phyloP scores from a whole-genome alignment of 2,888 invertebrate genomes.

The Calameuta pallipes region DNA sequence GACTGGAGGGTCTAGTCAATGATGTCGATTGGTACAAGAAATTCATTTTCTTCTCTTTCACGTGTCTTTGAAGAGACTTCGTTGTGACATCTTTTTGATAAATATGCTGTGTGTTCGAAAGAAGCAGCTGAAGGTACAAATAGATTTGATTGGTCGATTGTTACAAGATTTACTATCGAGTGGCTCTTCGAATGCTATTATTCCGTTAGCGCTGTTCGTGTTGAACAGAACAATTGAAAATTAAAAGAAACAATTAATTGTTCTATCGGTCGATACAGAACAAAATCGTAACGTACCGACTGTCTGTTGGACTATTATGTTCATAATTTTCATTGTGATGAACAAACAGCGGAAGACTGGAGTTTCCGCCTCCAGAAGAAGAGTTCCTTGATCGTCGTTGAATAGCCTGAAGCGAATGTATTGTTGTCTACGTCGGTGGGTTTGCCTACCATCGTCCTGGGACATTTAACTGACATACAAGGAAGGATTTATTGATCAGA shows the following conservation, averaged over 20 bases:
- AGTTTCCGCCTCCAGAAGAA: neutral
- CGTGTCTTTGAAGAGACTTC: too few relatives aligned
- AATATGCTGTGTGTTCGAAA: neutral
- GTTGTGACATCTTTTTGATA: too few relatives aligned
- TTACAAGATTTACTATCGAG: neutral
- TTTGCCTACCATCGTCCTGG: neutral
- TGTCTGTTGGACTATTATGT: neutral
- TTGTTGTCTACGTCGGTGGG: neutral
- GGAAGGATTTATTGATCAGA: conserved; percentile 47
- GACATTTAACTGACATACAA: neutral
- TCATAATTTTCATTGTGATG: neutral
- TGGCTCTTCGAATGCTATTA: neutral
- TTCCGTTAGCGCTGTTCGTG: neutral
- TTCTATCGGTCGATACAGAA: neutral
- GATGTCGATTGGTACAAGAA: neutral
- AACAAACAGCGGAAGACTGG: neutral
- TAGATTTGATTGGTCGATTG: neutral
- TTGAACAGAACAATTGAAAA: neutral
- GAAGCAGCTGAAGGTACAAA: neutral
- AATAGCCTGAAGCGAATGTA: neutral
- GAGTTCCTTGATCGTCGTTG: neutral
- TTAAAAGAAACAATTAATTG: neutral
- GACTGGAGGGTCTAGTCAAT: neutral
- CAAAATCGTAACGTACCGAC: neutral
- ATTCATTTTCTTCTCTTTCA: neutral